phyloP scores from a whole-genome alignment of 2,888 invertebrate genomes.

The Ametastegia equiseti region DNA sequence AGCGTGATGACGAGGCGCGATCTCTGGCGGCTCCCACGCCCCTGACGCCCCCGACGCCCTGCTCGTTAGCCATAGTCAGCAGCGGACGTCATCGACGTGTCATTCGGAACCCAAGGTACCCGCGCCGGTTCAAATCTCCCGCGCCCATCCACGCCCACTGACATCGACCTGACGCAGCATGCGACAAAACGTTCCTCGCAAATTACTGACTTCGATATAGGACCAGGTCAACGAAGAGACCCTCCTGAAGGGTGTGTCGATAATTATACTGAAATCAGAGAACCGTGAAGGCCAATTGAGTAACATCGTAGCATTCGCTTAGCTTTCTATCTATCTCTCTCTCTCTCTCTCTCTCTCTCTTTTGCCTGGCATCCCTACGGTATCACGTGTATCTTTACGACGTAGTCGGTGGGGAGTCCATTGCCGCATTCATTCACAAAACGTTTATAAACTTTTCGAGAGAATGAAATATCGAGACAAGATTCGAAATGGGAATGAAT shows the following conservation, averaged over 20 bases:
- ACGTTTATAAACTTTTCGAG: neutral
- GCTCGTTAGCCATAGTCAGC: constrained; percentile 76
- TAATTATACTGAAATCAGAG: constrained; percentile 45
- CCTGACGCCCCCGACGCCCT: constrained; percentile 73
- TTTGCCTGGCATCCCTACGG: neutral
- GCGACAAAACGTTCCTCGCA: constrained; percentile 50
- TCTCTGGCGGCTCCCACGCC: constrained; percentile 72
- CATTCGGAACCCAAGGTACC: constrained; percentile 66
- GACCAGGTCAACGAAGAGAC: neutral
- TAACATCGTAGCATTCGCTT: neutral
- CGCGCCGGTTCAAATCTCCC: constrained; percentile 21
- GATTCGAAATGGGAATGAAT: neutral
- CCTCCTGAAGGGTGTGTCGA: constrained; percentile 25
- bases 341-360: neutral
- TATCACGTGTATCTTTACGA: neutral
- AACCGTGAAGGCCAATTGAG: constrained; percentile 42
- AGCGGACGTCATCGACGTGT: constrained; percentile 75
- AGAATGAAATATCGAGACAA: neutral
- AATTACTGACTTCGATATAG: constrained; percentile 37
- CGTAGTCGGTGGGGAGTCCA: neutral
- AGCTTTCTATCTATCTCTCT: too few relatives aligned
- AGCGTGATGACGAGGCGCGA: constrained; percentile 74
- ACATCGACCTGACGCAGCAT: constrained; percentile 70
- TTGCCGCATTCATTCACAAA: neutral
- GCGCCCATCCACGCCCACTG: constrained; percentile 50